These are phyloP conservation scores for Sebastes glaucus DNA, from an alignment of 2,797 vertebrate species.

Conservation along the genomic window DNA sequence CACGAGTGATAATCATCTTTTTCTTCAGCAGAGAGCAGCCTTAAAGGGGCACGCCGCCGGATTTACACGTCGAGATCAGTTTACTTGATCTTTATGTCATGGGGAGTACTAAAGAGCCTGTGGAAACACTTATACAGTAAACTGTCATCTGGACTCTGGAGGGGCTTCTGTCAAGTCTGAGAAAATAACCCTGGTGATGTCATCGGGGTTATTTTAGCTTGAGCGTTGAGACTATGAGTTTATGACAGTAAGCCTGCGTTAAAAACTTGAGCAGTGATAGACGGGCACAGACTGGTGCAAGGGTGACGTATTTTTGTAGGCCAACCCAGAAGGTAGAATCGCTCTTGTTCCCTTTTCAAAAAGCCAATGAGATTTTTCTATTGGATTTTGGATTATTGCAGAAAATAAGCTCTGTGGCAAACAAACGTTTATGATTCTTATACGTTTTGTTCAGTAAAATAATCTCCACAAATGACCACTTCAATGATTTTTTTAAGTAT, in stretches of 20 bases:
- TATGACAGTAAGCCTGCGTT: not conserved
- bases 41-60: constrained; percentile 18
- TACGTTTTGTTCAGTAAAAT: no score
- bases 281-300: not conserved
- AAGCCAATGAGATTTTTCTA: no score
- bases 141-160: not conserved
- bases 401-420: no score
- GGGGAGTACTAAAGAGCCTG: not conserved
- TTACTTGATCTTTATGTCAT: not conserved
- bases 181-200: not conserved
- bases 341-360: no score
- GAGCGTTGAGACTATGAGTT: not conserved
- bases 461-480: no score
- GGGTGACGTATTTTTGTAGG: no score
- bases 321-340: no score
- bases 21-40: constrained; percentile 16
- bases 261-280: not conserved
- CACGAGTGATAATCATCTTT: constrained; percentile 51
- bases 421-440: no score
- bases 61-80: not conserved
- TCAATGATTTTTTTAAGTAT: no score
- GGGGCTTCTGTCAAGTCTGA: not conserved
- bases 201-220: not conserved
- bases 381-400: no score
- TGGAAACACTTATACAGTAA: not conserved